A percentile compares a stretch with the other conserved stretches of the same genome.
Conservation (phyloP, 2,113 vertebrate genomes). For the Coptodon rendalli region DNA sequence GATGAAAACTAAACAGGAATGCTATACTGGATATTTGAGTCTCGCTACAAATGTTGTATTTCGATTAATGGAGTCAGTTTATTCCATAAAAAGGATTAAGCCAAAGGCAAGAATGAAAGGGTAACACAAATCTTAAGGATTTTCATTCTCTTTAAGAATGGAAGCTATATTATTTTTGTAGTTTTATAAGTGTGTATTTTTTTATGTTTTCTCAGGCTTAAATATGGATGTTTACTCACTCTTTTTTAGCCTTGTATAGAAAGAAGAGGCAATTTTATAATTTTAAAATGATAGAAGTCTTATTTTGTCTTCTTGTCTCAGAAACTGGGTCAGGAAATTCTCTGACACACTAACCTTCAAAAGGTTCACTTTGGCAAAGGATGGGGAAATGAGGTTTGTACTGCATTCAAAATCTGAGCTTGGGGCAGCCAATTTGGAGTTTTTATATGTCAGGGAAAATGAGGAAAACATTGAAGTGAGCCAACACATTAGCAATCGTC, state of each 20-base stretch:
- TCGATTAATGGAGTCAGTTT: constrained; percentile 27
- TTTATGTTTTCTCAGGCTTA: constrained; percentile 61
- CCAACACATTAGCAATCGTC: constrained; percentile 48
- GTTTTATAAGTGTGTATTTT: constrained; percentile 47
- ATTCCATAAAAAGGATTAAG: constrained; percentile 26
- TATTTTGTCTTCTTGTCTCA: constrained; percentile 10
- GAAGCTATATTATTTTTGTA: constrained; percentile 49
- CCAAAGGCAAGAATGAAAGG: constrained; percentile 31
- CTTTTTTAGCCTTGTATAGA: constrained; percentile 38
- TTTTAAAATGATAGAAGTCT: constrained; percentile 15
- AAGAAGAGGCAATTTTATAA: constrained; percentile 25
- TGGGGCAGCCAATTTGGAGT: constrained; percentile 41
- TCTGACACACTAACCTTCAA: constrained; percentile 59
- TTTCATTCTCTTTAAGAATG: constrained; percentile 51
- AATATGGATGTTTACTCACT: constrained; percentile 48
- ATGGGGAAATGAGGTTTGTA: constrained; percentile 45
- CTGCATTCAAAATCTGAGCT: constrained; percentile 23
- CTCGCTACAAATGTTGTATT: constrained; percentile 34
- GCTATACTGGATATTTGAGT: constrained; percentile 16
- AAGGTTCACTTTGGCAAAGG: constrained; percentile 36
- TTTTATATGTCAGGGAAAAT: constrained; percentile 53
- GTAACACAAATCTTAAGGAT: constrained; percentile 25
- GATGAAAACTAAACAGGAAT: constrained; percentile 23
- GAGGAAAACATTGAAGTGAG: constrained; percentile 48
- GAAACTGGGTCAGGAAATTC: constrained; percentile 47